Conservation (phyloP, 1,140 invertebrate genomes). For the Atta colombica region DNA sequence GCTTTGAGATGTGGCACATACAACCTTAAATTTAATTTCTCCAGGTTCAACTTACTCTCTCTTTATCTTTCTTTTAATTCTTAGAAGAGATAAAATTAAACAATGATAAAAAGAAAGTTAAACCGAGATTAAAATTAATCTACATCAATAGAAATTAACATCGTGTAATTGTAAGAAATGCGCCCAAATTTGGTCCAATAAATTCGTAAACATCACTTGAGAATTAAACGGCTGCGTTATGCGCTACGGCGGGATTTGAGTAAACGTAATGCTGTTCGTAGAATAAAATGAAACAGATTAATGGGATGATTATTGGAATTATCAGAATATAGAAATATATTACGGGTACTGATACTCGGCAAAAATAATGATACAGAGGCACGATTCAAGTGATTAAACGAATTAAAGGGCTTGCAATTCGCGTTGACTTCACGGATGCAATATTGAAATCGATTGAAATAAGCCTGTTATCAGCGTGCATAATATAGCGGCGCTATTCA, state of each 20-base stretch:
- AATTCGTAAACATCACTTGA: not conserved
- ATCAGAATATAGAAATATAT: not conserved
- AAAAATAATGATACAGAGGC: not conserved
- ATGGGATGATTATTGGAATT: not conserved
- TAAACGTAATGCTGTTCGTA: not conserved
- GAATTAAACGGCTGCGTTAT: not conserved
- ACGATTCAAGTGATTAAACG: not conserved
- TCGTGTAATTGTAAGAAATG: not conserved
- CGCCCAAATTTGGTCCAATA: not conserved
- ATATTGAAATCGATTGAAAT: constrained; percentile 52
- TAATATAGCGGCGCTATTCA: constrained; percentile 44
- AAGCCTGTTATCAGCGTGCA: constrained; percentile 48
- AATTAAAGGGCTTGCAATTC: constrained; percentile 26
- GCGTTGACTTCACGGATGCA: not conserved
- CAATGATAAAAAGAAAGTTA: not conserved
- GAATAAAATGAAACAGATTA: not conserved
- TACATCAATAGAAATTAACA: too few species aligned
- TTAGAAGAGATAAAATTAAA: too few species aligned
- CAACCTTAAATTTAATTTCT: too few species aligned
- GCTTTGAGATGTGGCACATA: too few species aligned
- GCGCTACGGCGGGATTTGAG: not conserved
- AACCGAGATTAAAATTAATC: too few species aligned
- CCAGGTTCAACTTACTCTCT: too few species aligned
- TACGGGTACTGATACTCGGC: not conserved
- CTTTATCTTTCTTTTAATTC: too few species aligned